Conservation (phyloP, 2,113 vertebrate genomes). For the Chionomys nivalis region DNA sequence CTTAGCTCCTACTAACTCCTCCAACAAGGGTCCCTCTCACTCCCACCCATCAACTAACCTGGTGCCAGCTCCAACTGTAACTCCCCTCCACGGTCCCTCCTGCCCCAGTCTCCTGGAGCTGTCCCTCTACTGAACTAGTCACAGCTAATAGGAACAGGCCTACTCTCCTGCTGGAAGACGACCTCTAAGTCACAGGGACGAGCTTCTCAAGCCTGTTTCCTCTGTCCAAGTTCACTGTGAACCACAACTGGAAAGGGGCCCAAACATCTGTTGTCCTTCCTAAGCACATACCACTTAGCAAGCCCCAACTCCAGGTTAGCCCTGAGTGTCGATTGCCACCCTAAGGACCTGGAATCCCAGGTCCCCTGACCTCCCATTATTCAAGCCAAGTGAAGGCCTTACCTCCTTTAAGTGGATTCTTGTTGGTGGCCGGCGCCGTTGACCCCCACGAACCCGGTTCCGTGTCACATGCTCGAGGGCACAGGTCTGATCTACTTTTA, state of each 20-base stretch:
- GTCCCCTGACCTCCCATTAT: neutral
- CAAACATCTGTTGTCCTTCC: neutral
- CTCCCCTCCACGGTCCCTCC: neutral
- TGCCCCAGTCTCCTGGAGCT: neutral
- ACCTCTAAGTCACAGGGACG: neutral
- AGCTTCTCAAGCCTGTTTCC: neutral
- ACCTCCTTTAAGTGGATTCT: constrained; percentile 97
- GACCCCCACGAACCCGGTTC: constrained; percentile 90
- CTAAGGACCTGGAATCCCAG: neutral
- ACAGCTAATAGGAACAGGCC: neutral
- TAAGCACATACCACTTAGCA: neutral
- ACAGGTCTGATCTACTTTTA: constrained; percentile 91
- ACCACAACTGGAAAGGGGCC: neutral
- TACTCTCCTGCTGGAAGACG: neutral
- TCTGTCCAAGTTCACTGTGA: neutral
- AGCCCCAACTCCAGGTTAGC: neutral
- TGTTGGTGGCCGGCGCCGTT: constrained; percentile 92
- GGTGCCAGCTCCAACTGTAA: neutral
- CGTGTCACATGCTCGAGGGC: constrained; percentile 95
- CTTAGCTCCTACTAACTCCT: neutral
- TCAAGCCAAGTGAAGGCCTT: neutral
- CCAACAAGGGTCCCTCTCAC: neutral
- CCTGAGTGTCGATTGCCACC: neutral
- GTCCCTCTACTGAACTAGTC: neutral
- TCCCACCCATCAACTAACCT: neutral